Evolutionary conservation across 2,113 vertebrate species (phyloP).

Genomic region (Ellobius talpinus): DNA sequence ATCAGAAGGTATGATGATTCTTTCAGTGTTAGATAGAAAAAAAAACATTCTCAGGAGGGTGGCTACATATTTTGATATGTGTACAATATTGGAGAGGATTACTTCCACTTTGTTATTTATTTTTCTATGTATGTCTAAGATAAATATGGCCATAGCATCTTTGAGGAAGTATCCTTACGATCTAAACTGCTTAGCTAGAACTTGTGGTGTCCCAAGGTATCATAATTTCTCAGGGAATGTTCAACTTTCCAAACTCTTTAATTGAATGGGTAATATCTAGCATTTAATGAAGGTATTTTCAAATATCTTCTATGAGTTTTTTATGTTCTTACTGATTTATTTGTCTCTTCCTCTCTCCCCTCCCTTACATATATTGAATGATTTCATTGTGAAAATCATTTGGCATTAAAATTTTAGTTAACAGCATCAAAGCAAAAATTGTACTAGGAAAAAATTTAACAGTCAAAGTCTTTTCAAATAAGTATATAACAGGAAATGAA

Average conservation of each 20-base stretch:
- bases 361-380: conserved; percentile 16
- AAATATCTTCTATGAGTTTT: conserved; percentile 13
- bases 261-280: conserved; percentile 5
- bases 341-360: background rate
- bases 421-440: background rate
- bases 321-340: conserved; percentile 40
- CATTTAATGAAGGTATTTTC: conserved; percentile 58
- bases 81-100: conserved; percentile 76
- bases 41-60: conserved; percentile 81
- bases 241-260: background rate
- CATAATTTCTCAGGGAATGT: conserved; percentile 56
- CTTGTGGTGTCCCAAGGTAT: background rate
- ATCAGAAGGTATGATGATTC: conserved; percentile 70
- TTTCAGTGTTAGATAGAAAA: conserved; percentile 77
- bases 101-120: conserved; percentile 77
- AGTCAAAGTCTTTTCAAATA: background rate
- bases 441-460: background rate
- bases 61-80: conserved; percentile 83
- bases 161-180: conserved; percentile 38
- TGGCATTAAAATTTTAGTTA: background rate
- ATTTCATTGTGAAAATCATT: background rate
- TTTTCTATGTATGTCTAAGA: conserved; percentile 76
- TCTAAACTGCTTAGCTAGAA: conserved; percentile 68
- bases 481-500: background rate
- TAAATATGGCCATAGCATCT: conserved; percentile 71